Percentiles rank a stretch among this genome's conserved stretches.
Conservation (phyloP, 2,888 invertebrate species). For the Euproctis similis region DNA sequence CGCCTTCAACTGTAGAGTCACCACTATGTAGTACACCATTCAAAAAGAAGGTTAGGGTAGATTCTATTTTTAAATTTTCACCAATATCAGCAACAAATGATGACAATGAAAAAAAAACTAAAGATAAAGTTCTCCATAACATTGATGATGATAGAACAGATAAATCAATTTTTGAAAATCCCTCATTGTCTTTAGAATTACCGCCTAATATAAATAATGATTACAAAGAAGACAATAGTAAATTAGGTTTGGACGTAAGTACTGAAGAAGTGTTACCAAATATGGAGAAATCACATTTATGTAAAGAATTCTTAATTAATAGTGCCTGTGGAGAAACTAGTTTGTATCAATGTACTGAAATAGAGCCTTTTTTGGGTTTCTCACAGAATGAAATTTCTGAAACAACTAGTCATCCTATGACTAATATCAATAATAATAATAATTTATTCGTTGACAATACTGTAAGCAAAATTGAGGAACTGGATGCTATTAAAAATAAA, state of each 20-base stretch:
- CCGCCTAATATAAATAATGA: not conserved
- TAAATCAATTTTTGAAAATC: no score
- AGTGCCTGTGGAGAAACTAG: slow-evolving; percentile 23
- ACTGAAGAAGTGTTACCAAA: not conserved
- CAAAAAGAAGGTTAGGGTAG: slow-evolving; percentile 50
- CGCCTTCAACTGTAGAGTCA: slow-evolving; percentile 35
- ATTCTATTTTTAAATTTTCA: slow-evolving; percentile 60
- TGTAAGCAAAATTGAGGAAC: slow-evolving; percentile 1
- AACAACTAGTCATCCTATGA: no score
- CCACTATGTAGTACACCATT: slow-evolving; percentile 62
- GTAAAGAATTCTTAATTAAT: no score
- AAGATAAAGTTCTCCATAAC: slow-evolving; percentile 1
- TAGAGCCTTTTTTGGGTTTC: slow-evolving; percentile 44
- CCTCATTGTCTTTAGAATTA: no score
- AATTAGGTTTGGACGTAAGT: no score
- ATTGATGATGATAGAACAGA: slow-evolving; percentile 3
- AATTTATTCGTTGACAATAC: no score
- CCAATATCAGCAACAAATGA: slow-evolving; percentile 38
- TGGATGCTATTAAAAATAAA: not conserved
- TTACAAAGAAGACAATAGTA: slow-evolving; percentile 1
- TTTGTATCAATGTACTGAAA: slow-evolving; percentile 25
- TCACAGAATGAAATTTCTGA: slow-evolving; percentile 10
- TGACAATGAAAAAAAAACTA: slow-evolving; percentile 12
- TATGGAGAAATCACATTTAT: no score
- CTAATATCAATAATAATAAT: no score